phyloP scores from a whole-genome alignment of 2,113 vertebrate genomes.

The Ciconia boyciana region DNA sequence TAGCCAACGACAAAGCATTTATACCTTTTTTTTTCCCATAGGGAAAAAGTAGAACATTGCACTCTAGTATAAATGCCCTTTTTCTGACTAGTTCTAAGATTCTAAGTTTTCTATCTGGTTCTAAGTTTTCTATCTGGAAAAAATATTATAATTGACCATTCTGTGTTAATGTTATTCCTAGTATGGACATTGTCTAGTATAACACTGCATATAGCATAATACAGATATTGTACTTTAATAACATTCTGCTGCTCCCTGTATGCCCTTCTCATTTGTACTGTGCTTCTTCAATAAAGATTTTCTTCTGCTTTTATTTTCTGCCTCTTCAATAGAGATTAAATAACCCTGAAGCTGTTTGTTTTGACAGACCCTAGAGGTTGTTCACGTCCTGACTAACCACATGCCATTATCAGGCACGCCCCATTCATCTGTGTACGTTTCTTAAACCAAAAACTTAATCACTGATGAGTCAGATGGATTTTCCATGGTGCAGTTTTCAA shows the following conservation, averaged over 20 bases:
- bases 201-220: not conserved
- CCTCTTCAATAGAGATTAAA: not conserved
- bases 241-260: not conserved
- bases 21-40: accelerated
- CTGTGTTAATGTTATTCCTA: not conserved
- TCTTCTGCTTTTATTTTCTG: not conserved
- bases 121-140: not conserved
- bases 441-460: conserved; percentile 1
- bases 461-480: not conserved
- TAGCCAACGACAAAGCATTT: not conserved
- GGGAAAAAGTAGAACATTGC: not conserved
- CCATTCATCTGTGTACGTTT: not conserved
- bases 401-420: conserved; percentile 13
- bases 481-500: not conserved
- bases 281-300: not conserved
- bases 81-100: not conserved
- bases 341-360: not conserved
- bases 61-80: not conserved
- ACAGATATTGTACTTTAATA: not conserved
- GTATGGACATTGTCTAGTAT: not conserved
- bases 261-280: not conserved
- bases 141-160: not conserved
- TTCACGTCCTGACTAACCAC: conserved; percentile 18
- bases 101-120: too few relatives aligned
- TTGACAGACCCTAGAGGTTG: not conserved